phyloP scores from a whole-genome alignment of 2,888 invertebrate species.

The Dioctria linearis region DNA sequence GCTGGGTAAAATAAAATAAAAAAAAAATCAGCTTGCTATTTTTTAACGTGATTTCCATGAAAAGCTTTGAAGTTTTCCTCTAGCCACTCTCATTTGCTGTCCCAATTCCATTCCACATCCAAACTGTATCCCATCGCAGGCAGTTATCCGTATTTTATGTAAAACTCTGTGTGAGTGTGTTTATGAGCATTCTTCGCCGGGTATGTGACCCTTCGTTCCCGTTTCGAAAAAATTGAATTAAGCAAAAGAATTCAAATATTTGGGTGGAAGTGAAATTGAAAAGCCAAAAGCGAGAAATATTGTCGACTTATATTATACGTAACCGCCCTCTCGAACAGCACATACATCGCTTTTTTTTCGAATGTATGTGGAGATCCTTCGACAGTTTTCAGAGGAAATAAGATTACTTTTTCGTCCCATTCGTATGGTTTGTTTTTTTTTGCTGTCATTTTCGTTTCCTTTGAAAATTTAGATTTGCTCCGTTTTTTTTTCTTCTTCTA shows the following conservation, averaged over 20 bases:
- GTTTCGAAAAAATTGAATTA: slow-evolving; percentile 50
- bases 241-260: slow-evolving; percentile 51
- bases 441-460: background rate
- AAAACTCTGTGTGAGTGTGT: slow-evolving; percentile 7
- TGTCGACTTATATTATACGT: background rate
- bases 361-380: slow-evolving; percentile 27
- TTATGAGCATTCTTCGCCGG: background rate
- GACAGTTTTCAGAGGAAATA: slow-evolving; percentile 31
- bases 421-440: background rate
- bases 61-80: slow-evolving; percentile 41
- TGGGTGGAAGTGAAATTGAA: slow-evolving; percentile 44
- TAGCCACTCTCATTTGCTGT: background rate
- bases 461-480: slow-evolving; percentile 29
- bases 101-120: background rate
- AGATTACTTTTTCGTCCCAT: slow-evolving; percentile 24
- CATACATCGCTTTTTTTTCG: background rate
- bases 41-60: slow-evolving; percentile 47
- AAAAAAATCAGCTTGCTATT: slow-evolving; percentile 16
- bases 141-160: slow-evolving; percentile 30
- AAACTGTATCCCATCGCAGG: background rate
- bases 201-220: slow-evolving; percentile 37
- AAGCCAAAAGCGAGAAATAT: slow-evolving; percentile 50
- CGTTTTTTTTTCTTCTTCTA: slow-evolving; percentile 20
- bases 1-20: background rate
- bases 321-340: background rate